Conservation (phyloP, 2,797 vertebrate species). For the Cichlasoma orientale region DNA sequence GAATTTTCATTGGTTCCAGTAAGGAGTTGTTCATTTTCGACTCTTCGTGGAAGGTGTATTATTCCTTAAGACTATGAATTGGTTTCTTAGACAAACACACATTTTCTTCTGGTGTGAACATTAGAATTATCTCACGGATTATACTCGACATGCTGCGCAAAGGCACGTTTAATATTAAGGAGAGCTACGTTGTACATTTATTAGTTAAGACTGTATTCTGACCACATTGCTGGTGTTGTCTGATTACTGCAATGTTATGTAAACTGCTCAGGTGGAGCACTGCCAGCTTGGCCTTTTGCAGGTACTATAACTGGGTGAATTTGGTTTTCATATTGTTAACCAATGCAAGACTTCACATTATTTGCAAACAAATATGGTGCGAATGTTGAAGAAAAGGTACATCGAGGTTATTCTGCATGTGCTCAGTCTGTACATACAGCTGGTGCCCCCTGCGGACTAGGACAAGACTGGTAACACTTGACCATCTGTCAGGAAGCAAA, state of each 20-base stretch:
- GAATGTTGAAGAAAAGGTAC: slow-evolving; percentile 4
- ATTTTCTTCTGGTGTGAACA: slow-evolving; percentile 28
- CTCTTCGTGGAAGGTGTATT: slow-evolving; percentile 54
- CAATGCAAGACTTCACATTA: slow-evolving; percentile 15
- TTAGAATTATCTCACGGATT: slow-evolving; percentile 15
- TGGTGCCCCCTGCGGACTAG: slow-evolving; percentile 48
- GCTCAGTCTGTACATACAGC: slow-evolving; percentile 55
- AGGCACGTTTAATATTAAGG: slow-evolving; percentile 14
- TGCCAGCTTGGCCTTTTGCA: slow-evolving; percentile 1
- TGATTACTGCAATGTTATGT: slow-evolving; percentile 28
- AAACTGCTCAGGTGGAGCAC: slow-evolving; percentile 29
- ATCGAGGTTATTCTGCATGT: slow-evolving; percentile 10
- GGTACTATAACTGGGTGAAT: slow-evolving; percentile 1
- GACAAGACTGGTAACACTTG: slow-evolving; percentile 38
- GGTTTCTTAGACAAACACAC: slow-evolving; percentile 45
- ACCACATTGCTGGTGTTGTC: slow-evolving; percentile 26
- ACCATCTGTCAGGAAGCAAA: slow-evolving; percentile 77
- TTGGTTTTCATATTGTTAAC: slow-evolving; percentile 31
- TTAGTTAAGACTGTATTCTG: slow-evolving; percentile 14
- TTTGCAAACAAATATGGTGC: slow-evolving; percentile 30
- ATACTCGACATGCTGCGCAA: slow-evolving; percentile 6
- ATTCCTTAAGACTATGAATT: slow-evolving; percentile 45
- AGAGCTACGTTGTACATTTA: slow-evolving; percentile 40
- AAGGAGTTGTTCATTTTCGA: slow-evolving; percentile 57
- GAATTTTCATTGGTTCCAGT: slow-evolving; percentile 53